Conservation (phyloP, 1,140 invertebrate species). For the Venustaconcha ellipsiformis region DNA sequence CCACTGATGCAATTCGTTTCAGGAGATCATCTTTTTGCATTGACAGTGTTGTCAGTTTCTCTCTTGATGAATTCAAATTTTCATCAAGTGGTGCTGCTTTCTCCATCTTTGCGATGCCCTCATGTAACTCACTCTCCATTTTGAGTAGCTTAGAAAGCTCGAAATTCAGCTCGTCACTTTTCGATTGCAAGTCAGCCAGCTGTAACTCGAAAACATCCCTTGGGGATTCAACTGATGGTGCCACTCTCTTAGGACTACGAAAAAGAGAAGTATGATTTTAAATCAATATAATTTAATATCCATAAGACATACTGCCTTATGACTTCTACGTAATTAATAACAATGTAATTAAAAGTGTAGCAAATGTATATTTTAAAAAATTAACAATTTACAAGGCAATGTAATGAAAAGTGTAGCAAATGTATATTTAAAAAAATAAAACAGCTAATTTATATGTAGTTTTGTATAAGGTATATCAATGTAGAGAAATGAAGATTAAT, state of each 20-base stretch:
- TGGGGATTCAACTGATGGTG: slow-evolving; percentile 34
- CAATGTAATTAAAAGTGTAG: no score
- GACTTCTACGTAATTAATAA: no score
- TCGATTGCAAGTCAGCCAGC: slow-evolving; percentile 48
- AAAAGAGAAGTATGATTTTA: slow-evolving; percentile 1
- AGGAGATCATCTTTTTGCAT: slow-evolving; percentile 49
- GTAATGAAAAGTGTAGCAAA: background rate
- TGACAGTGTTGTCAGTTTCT: slow-evolving; percentile 42
- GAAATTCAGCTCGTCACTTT: slow-evolving; percentile 52
- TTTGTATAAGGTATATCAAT: no score
- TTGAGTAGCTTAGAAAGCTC: slow-evolving; percentile 56
- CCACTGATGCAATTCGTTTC: slow-evolving; percentile 42
- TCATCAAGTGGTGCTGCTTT: slow-evolving; percentile 15
- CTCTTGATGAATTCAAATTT: slow-evolving; percentile 26
- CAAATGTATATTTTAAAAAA: no score
- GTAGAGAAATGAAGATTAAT: no score
- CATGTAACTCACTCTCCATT: slow-evolving; percentile 44
- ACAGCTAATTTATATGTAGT: background rate
- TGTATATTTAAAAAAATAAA: background rate
- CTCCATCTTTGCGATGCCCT: slow-evolving; percentile 43
- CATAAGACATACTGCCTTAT: background rate
- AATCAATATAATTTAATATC: background rate
- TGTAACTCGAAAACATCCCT: slow-evolving; percentile 55
- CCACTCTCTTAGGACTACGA: slow-evolving; percentile 23
- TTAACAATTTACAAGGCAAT: background rate